A percentile compares a stretch with the other conserved stretches of the same genome.
Conservation (phyloP, 2,888 invertebrate genomes). For the Strigamia transsilvanica region DNA sequence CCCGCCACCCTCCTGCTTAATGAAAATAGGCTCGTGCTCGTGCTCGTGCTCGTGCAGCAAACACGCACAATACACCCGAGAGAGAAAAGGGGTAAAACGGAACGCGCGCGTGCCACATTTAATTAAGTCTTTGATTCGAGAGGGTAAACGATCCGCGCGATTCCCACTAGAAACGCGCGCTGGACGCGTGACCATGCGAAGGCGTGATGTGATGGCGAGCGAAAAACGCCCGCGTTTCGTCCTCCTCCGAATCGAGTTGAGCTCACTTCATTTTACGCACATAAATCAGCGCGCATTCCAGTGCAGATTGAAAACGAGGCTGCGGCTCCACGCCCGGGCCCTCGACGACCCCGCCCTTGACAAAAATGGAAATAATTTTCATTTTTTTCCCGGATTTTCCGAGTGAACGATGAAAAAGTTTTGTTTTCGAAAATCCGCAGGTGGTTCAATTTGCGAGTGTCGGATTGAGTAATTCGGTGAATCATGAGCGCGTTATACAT, state of each 20-base stretch:
- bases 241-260: too few relatives aligned
- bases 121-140: constrained; percentile 26
- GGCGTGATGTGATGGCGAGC: background rate
- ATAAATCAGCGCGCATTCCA: too few relatives aligned
- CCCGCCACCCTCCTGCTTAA: background rate
- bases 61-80: background rate
- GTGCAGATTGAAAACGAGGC: too few relatives aligned
- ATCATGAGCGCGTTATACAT: constrained; percentile 9
- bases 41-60: background rate
- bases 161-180: background rate
- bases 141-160: background rate
- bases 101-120: background rate
- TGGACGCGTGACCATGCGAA: constrained; percentile 7
- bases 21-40: constrained; percentile 15
- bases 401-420: too few relatives aligned
- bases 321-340: too few relatives aligned
- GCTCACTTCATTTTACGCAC: too few relatives aligned
- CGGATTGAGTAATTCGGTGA: constrained; percentile 24
- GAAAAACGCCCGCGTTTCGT: too few relatives aligned
- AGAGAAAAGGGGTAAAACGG: constrained; percentile 27
- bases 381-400: too few relatives aligned
- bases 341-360: too few relatives aligned
- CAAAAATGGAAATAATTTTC: too few relatives aligned
- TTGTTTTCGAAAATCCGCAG: constrained; percentile 7
- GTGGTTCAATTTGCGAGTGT: background rate